A percentile compares a stretch with the other conserved stretches of the same genome.
Evolutionary conservation across 2,797 vertebrate species (phyloP).

Genomic region (Centropyge bicolor): DNA sequence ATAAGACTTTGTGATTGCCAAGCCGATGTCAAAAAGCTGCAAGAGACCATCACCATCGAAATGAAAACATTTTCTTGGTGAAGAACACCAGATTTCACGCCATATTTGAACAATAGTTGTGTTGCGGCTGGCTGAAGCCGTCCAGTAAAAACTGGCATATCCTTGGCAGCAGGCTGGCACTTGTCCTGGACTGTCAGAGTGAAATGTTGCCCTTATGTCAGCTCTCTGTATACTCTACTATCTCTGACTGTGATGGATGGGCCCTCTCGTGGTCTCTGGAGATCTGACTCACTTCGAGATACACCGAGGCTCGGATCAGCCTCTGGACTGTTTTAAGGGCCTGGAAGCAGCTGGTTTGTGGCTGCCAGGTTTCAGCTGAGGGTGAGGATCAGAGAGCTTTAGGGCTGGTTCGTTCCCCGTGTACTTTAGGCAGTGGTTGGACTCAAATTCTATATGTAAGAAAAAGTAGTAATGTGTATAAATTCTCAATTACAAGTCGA

Average conservation of each 20-base stretch:
- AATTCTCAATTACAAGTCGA: too few relatives aligned
- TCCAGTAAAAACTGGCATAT: slow-evolving; percentile 65
- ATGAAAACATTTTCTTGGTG: slow-evolving; percentile 70
- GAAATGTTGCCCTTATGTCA: slow-evolving; percentile 76
- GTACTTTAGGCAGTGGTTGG: not conserved
- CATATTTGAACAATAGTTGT: slow-evolving; percentile 70
- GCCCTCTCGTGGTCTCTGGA: slow-evolving; percentile 53
- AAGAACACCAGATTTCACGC: slow-evolving; percentile 58
- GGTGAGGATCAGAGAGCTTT: slow-evolving; percentile 56
- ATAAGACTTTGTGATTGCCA: slow-evolving; percentile 36
- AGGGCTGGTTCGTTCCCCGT: slow-evolving; percentile 15
- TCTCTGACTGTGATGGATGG: slow-evolving; percentile 70
- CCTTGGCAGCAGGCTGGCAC: slow-evolving; percentile 59
- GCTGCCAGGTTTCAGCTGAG: slow-evolving; percentile 60
- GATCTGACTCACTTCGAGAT: slow-evolving; percentile 59
- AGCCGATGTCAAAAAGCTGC: slow-evolving; percentile 50
- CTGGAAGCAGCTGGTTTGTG: slow-evolving; percentile 50
- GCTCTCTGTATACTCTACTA: slow-evolving; percentile 56
- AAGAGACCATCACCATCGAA: slow-evolving; percentile 49
- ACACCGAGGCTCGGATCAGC: slow-evolving; percentile 63
- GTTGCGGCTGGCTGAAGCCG: slow-evolving; percentile 51
- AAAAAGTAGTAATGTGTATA: not conserved
- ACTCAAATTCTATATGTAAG: not conserved
- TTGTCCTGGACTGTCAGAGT: slow-evolving; percentile 72
- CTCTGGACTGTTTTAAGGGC: slow-evolving; percentile 58